A percentile compares a stretch with the other conserved stretches of the same genome.
These are phyloP conservation scores for Drosophila tanythrix DNA, from an alignment of 2,888 invertebrate species.

Conservation along the genomic window DNA sequence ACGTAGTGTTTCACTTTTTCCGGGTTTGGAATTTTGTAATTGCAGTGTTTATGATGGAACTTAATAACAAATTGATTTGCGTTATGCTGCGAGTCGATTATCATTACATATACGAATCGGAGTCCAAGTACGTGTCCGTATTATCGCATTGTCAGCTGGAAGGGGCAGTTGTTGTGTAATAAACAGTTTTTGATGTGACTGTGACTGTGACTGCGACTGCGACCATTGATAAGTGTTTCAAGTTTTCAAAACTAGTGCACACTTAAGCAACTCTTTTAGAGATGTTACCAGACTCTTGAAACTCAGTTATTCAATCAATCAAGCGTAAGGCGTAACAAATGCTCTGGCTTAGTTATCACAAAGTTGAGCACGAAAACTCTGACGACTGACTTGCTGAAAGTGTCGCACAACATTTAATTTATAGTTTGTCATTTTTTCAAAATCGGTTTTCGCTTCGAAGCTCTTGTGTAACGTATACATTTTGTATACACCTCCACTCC, in stretches of 20 bases:
- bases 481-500: neutral
- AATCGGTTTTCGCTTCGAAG: neutral
- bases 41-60: constrained; percentile 14
- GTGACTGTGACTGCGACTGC: constrained; percentile 9
- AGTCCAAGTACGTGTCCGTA: constrained; percentile 25
- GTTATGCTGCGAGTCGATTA: constrained; percentile 37
- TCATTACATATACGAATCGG: constrained; percentile 17
- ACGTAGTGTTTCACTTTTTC: constrained; percentile 29
- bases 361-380: neutral
- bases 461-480: neutral
- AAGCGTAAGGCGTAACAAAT: neutral
- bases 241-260: constrained; percentile 4
- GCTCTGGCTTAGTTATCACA: neutral
- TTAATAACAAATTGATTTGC: constrained; percentile 56
- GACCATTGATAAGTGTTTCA: constrained; percentile 13
- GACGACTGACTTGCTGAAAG: neutral
- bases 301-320: neutral
- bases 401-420: neutral
- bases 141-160: constrained; percentile 34
- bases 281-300: neutral
- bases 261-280: neutral
- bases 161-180: constrained; percentile 35
- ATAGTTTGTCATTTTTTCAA: neutral
- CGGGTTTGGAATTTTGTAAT: constrained; percentile 47
- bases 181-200: constrained; percentile 10